A percentile compares a stretch with the other conserved stretches of the same genome.
phyloP scores from a whole-genome alignment of 2,113 vertebrate species.

The Channa maculata region DNA sequence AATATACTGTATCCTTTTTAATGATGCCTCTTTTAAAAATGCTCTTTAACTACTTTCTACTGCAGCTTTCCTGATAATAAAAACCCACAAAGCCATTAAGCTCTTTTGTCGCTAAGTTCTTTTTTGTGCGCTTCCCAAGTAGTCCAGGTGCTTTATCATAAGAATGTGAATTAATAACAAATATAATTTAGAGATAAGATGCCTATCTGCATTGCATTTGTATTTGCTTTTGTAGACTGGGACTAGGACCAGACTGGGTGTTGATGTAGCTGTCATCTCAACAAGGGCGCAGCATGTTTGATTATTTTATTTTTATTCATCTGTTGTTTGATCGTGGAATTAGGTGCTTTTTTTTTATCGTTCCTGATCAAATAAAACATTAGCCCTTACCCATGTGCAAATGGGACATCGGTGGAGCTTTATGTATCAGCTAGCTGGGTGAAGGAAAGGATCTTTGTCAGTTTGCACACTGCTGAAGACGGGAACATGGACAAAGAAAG shows the following conservation, averaged over 20 bases:
- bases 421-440: not conserved
- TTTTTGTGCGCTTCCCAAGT: constrained; percentile 8
- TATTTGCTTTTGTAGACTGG: not conserved
- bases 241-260: not conserved
- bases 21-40: not conserved
- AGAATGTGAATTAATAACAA: not conserved
- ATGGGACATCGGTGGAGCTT: not conserved
- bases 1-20: constrained; percentile 8
- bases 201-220: constrained; percentile 8
- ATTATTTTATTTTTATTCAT: constrained; percentile 10
- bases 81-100: constrained; percentile 17
- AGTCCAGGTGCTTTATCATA: constrained; percentile 22
- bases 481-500: not conserved
- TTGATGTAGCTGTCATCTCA: constrained; percentile 24
- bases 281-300: not conserved
- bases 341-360: not conserved
- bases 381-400: not conserved
- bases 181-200: constrained; percentile 26
- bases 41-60: constrained; percentile 8
- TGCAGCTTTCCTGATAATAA: constrained; percentile 19
- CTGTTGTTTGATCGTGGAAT: constrained; percentile 20
- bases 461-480: not conserved
- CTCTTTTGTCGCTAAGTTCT: not conserved
- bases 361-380: constrained; percentile 15
- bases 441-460: not conserved